Base-by-base conservation (phyloP, 2,888 invertebrate species). In the Lepidochitona cinerea region DNA sequence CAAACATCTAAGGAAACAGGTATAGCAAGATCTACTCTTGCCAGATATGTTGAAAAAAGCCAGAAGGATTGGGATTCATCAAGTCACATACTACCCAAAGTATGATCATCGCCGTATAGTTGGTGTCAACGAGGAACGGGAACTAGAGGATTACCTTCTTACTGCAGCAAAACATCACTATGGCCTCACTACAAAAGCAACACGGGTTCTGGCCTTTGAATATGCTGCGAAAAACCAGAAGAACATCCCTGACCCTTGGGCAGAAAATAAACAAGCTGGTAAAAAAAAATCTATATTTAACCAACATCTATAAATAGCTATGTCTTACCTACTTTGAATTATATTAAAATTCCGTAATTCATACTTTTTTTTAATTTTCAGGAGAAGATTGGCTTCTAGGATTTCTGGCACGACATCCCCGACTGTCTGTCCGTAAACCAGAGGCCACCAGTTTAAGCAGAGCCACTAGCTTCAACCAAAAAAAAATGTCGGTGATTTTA, bases 401-500 rank as follows among this genome's bases (percentile, higher is more conserved):
- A 41, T 41, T 41, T 18, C 9, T 41, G 41, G 9, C 41, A 18
- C 9, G 41, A 18, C 41, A 41, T 41, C 41, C 41, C 9, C 41
- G 41, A 12, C 41, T 41, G 9, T 41, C 41, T 41, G 41, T 54
- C 7, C 7, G 59, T 12, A 23, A 18, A 54, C 59, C 59, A 18
- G 12, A 54, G 23, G 59, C 59, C 9, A 54, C 59, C 9, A 12
- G 12, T 7, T 54, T 54, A 54, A 26, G 59, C 59, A 18, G 59
- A 54, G 59, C 59, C 23, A 54, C 59, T 7, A 54, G 59, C 59
- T 54, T 54, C 23, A 54, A 54, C 59, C n/a, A n/a, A n/a, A n/a
- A n/a, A n/a, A 54, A 26, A 54, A 23, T 12, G 29, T 12, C 7
- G 7, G 23, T 7, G 7, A 7, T 26, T 9, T 54, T 54, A 9